A percentile compares a stretch with the other conserved stretches of the same genome.
phyloP scores from a whole-genome alignment of 2,797 vertebrate species.

The Mergus octosetaceus region DNA sequence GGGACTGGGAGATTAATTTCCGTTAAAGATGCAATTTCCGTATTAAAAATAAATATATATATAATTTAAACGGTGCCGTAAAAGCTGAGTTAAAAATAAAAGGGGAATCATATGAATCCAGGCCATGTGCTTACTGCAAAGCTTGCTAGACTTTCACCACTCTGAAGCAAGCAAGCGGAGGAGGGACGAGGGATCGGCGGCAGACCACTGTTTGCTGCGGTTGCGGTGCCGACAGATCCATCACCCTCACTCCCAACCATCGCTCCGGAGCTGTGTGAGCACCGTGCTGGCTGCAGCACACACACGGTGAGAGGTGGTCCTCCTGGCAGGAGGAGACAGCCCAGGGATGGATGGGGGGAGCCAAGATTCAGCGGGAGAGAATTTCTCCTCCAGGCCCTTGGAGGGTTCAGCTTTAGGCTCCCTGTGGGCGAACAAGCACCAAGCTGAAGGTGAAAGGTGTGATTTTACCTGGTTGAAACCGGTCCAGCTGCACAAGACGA shows the following conservation, averaged over 20 bases:
- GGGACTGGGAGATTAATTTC: constrained; percentile 59
- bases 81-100: constrained; percentile 30
- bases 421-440: no score
- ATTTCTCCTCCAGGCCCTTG: no score
- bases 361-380: no score
- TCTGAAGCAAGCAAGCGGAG: not conserved
- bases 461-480: no score
- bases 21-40: constrained; percentile 57
- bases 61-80: constrained; percentile 36
- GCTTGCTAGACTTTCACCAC: not conserved
- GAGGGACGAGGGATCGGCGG: not conserved
- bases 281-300: no score
- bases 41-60: not conserved
- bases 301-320: no score
- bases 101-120: not conserved
- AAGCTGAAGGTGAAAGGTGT: no score
- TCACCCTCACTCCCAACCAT: accelerated
- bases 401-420: no score
- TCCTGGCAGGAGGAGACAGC: no score
- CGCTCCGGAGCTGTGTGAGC: not conserved
- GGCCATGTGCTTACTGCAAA: not conserved
- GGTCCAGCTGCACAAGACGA: no score
- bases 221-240: not conserved
- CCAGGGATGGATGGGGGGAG: no score
- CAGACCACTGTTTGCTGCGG: not conserved